Percentiles rank a stretch among this genome's conserved stretches.
Evolutionary conservation across 2,888 invertebrate species (phyloP).

Genomic region (Dolichopus griseipennis): DNA sequence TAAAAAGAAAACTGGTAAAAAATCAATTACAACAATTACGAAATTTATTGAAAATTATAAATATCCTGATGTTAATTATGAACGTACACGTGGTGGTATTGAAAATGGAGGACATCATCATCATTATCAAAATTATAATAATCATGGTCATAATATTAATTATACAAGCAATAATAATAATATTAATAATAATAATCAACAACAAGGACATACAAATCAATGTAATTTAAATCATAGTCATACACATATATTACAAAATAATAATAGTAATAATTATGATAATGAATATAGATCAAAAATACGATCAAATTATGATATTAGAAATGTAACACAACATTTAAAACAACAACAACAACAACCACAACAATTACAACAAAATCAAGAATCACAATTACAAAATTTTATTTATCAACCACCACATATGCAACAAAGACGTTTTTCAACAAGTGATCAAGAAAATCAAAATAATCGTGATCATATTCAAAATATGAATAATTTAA

Average conservation of each 20-base stretch:
- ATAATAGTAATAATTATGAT: background rate
- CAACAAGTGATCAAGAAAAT: conserved; percentile 9
- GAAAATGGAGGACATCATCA: conserved; percentile 31
- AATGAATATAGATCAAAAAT: conserved; percentile 16
- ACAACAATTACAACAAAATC: conserved; percentile 22
- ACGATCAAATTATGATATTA: conserved; percentile 27
- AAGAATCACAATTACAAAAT: conserved; percentile 12
- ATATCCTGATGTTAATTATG: conserved; percentile 39
- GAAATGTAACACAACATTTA: conserved; percentile 32
- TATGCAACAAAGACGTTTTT: conserved; percentile 1
- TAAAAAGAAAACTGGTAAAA: conserved; percentile 61
- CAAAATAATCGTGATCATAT: background rate
- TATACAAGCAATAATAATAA: background rate
- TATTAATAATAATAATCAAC: background rate
- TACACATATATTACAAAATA: background rate
- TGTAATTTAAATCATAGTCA: background rate
- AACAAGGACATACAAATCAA: background rate
- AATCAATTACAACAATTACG: conserved; percentile 48
- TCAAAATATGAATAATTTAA: conserved; percentile 9
- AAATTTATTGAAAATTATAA: conserved; percentile 56
- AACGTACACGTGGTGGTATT: conserved; percentile 41
- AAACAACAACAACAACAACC: conserved; percentile 30
- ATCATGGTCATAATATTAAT: conserved; percentile 26
- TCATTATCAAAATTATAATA: conserved; percentile 33
- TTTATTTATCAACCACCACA: conserved; percentile 9